These are phyloP conservation scores for Agonopterix heracliana DNA, from an alignment of 2,888 invertebrate genomes.

Conservation along the genomic window DNA sequence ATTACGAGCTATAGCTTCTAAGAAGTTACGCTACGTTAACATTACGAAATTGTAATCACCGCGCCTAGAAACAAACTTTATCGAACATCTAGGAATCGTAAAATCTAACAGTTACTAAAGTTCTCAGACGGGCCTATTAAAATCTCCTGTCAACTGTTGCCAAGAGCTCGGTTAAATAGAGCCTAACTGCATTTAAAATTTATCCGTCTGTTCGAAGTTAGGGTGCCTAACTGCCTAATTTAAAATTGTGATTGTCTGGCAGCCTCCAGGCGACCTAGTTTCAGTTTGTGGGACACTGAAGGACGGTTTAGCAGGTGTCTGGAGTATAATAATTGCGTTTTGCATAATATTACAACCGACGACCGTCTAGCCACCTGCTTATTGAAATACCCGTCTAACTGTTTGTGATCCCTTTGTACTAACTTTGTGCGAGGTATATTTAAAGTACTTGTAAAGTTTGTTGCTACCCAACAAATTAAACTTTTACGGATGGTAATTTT, in stretches of 20 bases:
- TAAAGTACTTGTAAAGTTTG: too few relatives aligned
- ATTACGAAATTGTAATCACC: background rate
- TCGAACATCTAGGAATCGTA: too few relatives aligned
- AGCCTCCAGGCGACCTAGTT: conserved; percentile 65
- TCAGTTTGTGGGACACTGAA: conserved; percentile 56
- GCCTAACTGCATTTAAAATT: conserved; percentile 8
- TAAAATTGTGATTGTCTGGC: conserved; percentile 72
- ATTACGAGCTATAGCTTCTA: too few relatives aligned
- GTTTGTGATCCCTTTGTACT: too few relatives aligned
- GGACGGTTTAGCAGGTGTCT: conserved; percentile 62
- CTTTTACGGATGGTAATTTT: too few relatives aligned
- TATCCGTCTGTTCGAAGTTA: conserved; percentile 27
- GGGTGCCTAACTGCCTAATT: conserved; percentile 63
- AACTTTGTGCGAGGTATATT: background rate
- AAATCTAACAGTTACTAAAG: too few relatives aligned
- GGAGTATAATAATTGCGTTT: conserved; percentile 41
- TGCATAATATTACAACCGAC: conserved; percentile 56
- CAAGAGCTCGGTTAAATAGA: conserved; percentile 15
- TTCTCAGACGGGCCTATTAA: conserved; percentile 22
- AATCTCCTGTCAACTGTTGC: conserved; percentile 13
- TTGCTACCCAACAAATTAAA: too few relatives aligned
- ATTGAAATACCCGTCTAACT: conserved; percentile 13
- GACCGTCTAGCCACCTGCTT: conserved; percentile 51
- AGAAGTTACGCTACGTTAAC: background rate
- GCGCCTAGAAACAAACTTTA: too few relatives aligned